A percentile compares a stretch with the other conserved stretches of the same genome.
Conservation (phyloP, 1,140 invertebrate species). For the Caerostris extrusa region DNA sequence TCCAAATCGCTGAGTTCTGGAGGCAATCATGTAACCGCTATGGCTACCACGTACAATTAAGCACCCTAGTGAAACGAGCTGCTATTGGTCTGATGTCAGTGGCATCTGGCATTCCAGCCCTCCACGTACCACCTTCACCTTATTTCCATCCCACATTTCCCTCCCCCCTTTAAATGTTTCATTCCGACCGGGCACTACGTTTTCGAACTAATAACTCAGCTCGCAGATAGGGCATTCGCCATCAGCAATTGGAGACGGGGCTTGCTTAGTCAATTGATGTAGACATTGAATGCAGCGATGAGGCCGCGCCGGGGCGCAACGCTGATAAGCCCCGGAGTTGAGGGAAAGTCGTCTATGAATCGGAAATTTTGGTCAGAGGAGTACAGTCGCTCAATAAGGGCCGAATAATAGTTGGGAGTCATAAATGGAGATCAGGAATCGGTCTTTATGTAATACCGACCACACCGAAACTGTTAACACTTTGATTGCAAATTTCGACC, state of each 20-base stretch:
- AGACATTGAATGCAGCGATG: conserved; percentile 20
- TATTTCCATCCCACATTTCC: conserved; percentile 42
- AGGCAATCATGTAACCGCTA: conserved; percentile 63
- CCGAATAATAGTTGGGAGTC: conserved; percentile 5
- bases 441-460: not conserved
- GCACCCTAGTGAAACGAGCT: conserved; percentile 60
- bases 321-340: not conserved
- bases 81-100: conserved; percentile 68
- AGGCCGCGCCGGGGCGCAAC: not conserved
- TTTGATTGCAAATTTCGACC: not conserved
- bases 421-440: not conserved
- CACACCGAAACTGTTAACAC: not conserved
- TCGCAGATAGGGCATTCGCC: conserved; percentile 37
- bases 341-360: conserved; percentile 8
- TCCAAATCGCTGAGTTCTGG: conserved; percentile 36
- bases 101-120: conserved; percentile 59
- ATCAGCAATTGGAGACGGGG: conserved; percentile 35
- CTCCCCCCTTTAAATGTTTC: conserved; percentile 39
- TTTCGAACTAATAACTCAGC: conserved; percentile 61
- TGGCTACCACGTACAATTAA: conserved; percentile 63
- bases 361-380: not conserved
- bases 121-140: not conserved
- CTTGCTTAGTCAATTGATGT: conserved; percentile 21
- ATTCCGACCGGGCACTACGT: conserved; percentile 12
- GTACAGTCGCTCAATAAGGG: not conserved